Conservation (phyloP, 2,888 invertebrate genomes). For the Lithophane socia region DNA sequence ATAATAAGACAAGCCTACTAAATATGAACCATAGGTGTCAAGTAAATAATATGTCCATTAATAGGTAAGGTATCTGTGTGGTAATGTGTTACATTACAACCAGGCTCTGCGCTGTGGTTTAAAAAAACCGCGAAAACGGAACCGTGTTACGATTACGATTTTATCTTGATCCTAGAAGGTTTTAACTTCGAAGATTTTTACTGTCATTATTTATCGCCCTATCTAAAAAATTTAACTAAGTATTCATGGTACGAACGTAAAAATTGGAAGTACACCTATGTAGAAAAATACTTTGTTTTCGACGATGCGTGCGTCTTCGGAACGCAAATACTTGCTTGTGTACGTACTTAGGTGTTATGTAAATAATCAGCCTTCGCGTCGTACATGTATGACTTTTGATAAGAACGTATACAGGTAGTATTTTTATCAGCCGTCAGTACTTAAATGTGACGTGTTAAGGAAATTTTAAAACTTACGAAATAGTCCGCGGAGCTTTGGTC, state of each 20-base stretch:
- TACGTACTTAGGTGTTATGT: slow-evolving; percentile 60
- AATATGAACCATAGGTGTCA: slow-evolving; percentile 41
- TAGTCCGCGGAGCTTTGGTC: slow-evolving; percentile 85
- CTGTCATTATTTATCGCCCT: too few species aligned
- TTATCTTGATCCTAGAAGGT: slow-evolving; percentile 24
- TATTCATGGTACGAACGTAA: slow-evolving; percentile 26
- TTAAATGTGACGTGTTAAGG: slow-evolving; percentile 31
- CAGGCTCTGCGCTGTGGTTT: slow-evolving; percentile 63
- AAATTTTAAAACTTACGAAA: slow-evolving; percentile 80
- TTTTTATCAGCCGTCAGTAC: slow-evolving; percentile 40
- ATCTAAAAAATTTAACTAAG: slow-evolving; percentile 16
- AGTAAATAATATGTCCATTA: slow-evolving; percentile 40
- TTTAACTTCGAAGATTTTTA: background rate
- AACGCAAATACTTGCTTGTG: slow-evolving; percentile 56
- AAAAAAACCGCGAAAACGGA: slow-evolving; percentile 66
- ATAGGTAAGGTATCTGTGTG: slow-evolving; percentile 6
- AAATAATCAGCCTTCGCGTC: slow-evolving; percentile 63
- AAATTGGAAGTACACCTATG: slow-evolving; percentile 29
- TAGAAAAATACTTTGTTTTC: slow-evolving; percentile 61
- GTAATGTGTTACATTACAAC: slow-evolving; percentile 33
- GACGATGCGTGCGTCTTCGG: slow-evolving; percentile 61
- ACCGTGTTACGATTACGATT: slow-evolving; percentile 42
- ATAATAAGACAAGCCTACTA: slow-evolving; percentile 39
- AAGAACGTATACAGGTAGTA: slow-evolving; percentile 51
- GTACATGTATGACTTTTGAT: slow-evolving; percentile 57